A percentile compares a stretch with the other conserved stretches of the same genome.
These are phyloP conservation scores for Euplexia lucipara DNA, from an alignment of 2,888 invertebrate genomes.

Conservation along the genomic window DNA sequence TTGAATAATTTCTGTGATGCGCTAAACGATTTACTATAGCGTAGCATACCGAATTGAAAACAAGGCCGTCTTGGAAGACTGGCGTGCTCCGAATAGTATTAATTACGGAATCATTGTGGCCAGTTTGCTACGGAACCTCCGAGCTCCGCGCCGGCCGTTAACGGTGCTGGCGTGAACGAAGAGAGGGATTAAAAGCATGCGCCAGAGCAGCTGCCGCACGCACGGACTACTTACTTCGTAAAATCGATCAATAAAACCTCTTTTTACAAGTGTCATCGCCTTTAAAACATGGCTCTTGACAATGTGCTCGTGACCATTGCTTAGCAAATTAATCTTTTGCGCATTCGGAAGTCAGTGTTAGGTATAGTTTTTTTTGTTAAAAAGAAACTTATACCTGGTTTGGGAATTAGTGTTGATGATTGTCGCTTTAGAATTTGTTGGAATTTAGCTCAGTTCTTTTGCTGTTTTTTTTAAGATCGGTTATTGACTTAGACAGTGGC, in stretches of 20 bases:
- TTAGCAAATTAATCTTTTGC: slow-evolving; percentile 62
- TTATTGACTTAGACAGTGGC: slow-evolving; percentile 27
- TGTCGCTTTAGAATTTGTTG: slow-evolving; percentile 21
- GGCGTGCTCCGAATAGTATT: slow-evolving; percentile 84
- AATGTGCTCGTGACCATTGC: slow-evolving; percentile 60
- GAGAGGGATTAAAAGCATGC: slow-evolving; percentile 77
- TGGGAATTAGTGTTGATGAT: slow-evolving; percentile 26
- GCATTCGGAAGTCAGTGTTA: slow-evolving; percentile 43
- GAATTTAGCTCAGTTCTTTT: slow-evolving; percentile 45
- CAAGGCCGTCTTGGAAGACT: slow-evolving; percentile 84
- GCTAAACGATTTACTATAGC: slow-evolving; percentile 87
- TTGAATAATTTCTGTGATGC: slow-evolving; percentile 76
- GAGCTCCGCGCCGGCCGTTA: slow-evolving; percentile 76
- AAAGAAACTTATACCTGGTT: slow-evolving; percentile 36
- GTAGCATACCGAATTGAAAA: slow-evolving; percentile 85
- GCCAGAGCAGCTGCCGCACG: slow-evolving; percentile 77
- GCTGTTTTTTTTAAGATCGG: slow-evolving; percentile 8
- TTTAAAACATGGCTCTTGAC: slow-evolving; percentile 48
- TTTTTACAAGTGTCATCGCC: slow-evolving; percentile 67
- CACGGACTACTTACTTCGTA: slow-evolving; percentile 68
- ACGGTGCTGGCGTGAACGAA: slow-evolving; percentile 75
- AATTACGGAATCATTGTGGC: slow-evolving; percentile 83
- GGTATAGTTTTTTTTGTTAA: slow-evolving; percentile 20
- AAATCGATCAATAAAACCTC: slow-evolving; percentile 67
- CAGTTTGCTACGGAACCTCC: slow-evolving; percentile 79